Conservation (phyloP, 2,113 vertebrate species). For the Furnarius figulus region DNA sequence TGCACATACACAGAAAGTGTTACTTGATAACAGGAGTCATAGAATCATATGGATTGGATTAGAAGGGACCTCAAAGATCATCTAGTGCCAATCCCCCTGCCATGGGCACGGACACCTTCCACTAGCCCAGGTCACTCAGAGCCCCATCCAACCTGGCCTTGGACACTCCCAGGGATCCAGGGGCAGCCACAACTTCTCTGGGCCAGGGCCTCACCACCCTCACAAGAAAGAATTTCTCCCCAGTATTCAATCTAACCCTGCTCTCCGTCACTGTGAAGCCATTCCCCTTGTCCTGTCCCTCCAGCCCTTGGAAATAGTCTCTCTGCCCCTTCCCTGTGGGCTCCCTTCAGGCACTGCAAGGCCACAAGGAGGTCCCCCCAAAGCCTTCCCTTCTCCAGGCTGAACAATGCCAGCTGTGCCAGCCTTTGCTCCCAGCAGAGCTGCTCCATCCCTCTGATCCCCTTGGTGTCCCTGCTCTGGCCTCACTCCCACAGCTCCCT, state of each 20-base stretch:
- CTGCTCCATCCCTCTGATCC: background rate
- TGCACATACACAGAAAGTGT: background rate
- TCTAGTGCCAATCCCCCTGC: too few species aligned
- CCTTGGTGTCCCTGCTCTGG: background rate
- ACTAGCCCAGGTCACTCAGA: background rate
- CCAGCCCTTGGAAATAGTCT: background rate
- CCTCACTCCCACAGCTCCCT: background rate
- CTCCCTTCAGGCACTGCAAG: background rate
- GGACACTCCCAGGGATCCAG: fast-evolving
- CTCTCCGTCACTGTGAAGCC: background rate
- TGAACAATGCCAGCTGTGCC: background rate
- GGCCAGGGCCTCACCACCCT: background rate
- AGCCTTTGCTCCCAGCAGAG: background rate
- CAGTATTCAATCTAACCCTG: fast-evolving
- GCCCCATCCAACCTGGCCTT: background rate
- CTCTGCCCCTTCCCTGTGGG: background rate
- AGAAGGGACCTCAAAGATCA: background rate
- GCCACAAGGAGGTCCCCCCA: background rate
- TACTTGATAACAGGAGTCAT: background rate
- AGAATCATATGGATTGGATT: background rate
- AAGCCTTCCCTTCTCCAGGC: background rate
- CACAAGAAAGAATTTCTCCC: background rate
- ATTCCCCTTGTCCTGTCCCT: background rate
- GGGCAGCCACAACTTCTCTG: background rate
- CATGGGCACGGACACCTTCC: background rate